Conservation (phyloP, 2,888 invertebrate species). For the Agrochola lota region DNA sequence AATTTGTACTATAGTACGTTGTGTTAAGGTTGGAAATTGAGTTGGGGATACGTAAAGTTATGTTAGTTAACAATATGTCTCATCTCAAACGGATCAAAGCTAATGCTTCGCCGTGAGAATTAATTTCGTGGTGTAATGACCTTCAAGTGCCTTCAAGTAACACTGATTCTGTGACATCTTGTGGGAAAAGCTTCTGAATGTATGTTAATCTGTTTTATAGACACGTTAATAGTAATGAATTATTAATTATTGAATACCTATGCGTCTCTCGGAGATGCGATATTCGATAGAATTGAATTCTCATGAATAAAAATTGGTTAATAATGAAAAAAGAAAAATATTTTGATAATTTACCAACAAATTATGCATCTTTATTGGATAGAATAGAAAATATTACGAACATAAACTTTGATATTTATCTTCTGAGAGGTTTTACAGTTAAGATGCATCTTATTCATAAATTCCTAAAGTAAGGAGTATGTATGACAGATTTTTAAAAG, state of each 20-base stretch:
- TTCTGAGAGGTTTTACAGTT: conserved; percentile 12
- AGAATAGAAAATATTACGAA: not conserved
- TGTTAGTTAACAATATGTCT: conserved; percentile 76
- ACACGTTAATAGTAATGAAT: conserved; percentile 58
- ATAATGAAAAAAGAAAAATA: conserved; percentile 33
- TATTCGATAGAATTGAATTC: conserved; percentile 38
- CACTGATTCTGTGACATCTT: conserved; percentile 80
- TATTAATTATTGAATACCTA: conserved; percentile 54
- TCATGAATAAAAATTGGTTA: conserved; percentile 44
- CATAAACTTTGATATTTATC: not conserved
- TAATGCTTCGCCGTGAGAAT: conserved; percentile 86
- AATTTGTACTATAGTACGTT: conserved; percentile 60
- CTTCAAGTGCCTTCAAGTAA: conserved; percentile 80
- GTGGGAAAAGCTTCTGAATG: conserved; percentile 76
- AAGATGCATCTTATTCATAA: not conserved
- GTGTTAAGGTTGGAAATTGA: conserved; percentile 64
- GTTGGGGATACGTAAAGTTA: conserved; percentile 49
- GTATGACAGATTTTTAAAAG: not conserved
- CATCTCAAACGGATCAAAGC: conserved; percentile 82
- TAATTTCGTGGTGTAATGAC: conserved; percentile 86
- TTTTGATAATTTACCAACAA: conserved; percentile 33
- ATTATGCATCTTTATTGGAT: conserved; percentile 15
- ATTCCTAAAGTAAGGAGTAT: not conserved
- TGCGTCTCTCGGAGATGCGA: conserved; percentile 28
- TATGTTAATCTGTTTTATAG: conserved; percentile 71